Percentiles rank a stretch among this genome's conserved stretches.
Conservation (phyloP, 2,113 vertebrate genomes). For the Nyctereutes procyonoides region DNA sequence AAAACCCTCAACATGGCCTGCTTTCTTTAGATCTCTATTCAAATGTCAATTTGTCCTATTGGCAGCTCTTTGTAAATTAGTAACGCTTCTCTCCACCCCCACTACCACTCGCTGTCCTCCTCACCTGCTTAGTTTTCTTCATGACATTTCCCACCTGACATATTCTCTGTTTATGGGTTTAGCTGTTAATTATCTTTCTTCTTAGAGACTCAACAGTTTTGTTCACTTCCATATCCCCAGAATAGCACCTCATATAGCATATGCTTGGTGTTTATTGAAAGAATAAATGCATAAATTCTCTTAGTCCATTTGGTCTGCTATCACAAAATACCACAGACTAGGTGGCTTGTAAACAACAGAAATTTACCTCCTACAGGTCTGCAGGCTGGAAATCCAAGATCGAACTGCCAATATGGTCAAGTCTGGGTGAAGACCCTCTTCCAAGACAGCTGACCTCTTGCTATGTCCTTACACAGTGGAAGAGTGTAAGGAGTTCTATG, state of each 20-base stretch:
- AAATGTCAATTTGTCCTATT: not conserved
- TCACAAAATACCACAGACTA: not conserved
- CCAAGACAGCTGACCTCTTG: not conserved
- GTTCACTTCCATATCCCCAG: not conserved
- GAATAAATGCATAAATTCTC: not conserved
- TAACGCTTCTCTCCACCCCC: not conserved
- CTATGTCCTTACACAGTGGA: not conserved
- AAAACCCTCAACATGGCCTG: not conserved
- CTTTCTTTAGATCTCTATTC: not conserved
- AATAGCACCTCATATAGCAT: not conserved
- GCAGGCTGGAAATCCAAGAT: not conserved
- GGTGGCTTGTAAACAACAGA: not conserved
- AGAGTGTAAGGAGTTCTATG: not conserved
- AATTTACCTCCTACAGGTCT: not conserved
- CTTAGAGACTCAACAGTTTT: not conserved
- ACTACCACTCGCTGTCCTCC: not conserved
- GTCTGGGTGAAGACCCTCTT: not conserved
- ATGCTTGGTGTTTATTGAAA: not conserved
- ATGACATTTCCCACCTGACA: not conserved
- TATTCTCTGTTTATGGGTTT: not conserved
- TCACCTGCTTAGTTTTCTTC: not conserved
- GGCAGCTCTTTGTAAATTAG: not conserved
- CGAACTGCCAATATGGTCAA: not conserved
- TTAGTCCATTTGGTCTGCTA: not conserved
- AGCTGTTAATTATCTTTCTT: not conserved